Evolutionary conservation across 2,113 vertebrate genomes (phyloP), one percentile per base, ranked within the genome.

Genomic region (Myiozetetes cayanensis): DNA sequence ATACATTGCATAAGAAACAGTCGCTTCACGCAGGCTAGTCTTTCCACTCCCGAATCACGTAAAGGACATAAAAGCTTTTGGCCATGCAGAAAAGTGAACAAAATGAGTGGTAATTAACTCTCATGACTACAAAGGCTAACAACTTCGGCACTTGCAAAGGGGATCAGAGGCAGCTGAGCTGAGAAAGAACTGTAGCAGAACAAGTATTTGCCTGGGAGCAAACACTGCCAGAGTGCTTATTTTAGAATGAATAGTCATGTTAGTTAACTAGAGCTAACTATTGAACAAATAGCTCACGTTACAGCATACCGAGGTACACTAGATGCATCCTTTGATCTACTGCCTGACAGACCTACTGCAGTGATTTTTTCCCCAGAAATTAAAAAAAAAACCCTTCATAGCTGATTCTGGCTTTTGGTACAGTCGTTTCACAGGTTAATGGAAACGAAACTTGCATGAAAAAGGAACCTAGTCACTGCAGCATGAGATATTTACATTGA

Each of bases 121-220:
- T 91, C 85, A 49, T 85, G 88, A 93, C 95, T 92, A 96, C 92
- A 96, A 95, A 96, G 90, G 78, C 89, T 24, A 76, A 78, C 59
- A 77, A 83, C 79, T 88, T 93, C 6, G 0, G 92, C 65, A 53
- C 61, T 92, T 77, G 79, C 82, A 90, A 80, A 90, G 49, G 22
- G 90, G 82, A 96, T 92, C 88, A 86, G 85, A 96, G 47, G 78
- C 71, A 93, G 78, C 87, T 79, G 73, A 95, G 90, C 91, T 76
- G 75, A 87, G 82, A 79, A 91, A 85, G 91, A 95, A 71, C 72
- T 90, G 79, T 62, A 95, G 92, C 82, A 94, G 82, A 95, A 76
- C 88, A 95, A 96, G 90, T 84, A 95, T 96, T 96, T 94, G 93
- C 93, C 96, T 96, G 72, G 52, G n/a, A 96, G 94, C 95, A 93